Evolutionary conservation across 2,797 vertebrate species (phyloP).

Genomic region (Molossus alvarezi): DNA sequence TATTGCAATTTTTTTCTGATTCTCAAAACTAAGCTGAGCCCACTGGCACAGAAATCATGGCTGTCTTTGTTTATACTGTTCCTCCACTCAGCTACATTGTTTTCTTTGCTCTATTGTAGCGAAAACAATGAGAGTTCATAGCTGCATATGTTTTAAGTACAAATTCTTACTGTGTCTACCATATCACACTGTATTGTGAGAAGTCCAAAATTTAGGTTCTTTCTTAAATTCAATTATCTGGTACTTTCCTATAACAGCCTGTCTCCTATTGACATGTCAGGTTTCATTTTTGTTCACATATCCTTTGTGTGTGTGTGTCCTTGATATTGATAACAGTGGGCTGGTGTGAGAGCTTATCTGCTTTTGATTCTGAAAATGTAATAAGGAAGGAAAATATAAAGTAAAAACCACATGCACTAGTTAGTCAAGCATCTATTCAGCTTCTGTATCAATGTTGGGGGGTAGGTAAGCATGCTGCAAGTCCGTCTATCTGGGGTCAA

Average conservation of each 20-base stretch:
- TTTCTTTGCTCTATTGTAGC: slow-evolving; percentile 80
- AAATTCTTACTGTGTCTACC: slow-evolving; percentile 87
- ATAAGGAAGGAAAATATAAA: slow-evolving; percentile 89
- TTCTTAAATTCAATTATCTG: slow-evolving; percentile 94
- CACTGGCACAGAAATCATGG: slow-evolving; percentile 47
- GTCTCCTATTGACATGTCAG: slow-evolving; percentile 89
- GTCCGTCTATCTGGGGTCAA: slow-evolving; percentile 51
- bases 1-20: neutral
- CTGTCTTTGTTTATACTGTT: slow-evolving; percentile 35
- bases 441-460: slow-evolving; percentile 76
- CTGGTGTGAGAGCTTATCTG: slow-evolving; percentile 89
- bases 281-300: slow-evolving; percentile 91
- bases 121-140: slow-evolving; percentile 71
- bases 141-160: slow-evolving; percentile 85
- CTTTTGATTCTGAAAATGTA: slow-evolving; percentile 89
- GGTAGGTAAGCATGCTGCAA: neutral
- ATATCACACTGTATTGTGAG: slow-evolving; percentile 86
- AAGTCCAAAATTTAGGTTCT: slow-evolving; percentile 86
- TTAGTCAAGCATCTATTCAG: slow-evolving; percentile 84
- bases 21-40: slow-evolving; percentile 61
- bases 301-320: slow-evolving; percentile 86
- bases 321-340: slow-evolving; percentile 90
- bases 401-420: slow-evolving; percentile 83
- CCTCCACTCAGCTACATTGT: slow-evolving; percentile 68
- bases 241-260: slow-evolving; percentile 88